Conservation (phyloP, 1,140 invertebrate genomes). For the Drosophila parvula region DNA sequence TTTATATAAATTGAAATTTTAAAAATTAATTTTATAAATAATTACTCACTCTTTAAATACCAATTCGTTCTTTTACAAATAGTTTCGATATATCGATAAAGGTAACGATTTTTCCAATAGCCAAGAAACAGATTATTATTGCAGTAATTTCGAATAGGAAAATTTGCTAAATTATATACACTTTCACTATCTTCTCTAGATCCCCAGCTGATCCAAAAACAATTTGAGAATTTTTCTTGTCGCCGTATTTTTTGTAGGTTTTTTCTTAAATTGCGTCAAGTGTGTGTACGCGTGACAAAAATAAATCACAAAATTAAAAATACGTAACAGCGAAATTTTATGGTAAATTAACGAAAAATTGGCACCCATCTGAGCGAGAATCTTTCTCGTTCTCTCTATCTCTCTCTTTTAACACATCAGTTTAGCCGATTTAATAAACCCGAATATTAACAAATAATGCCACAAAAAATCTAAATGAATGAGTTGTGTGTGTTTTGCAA, state of each 20-base stretch:
- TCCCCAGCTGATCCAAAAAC: slow-evolving; percentile 19
- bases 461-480: slow-evolving; percentile 22
- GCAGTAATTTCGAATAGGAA: background rate
- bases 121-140: background rate
- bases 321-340: slow-evolving; percentile 71
- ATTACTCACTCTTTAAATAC: background rate
- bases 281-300: slow-evolving; percentile 67
- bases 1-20: background rate
- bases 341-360: slow-evolving; percentile 73
- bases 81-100: background rate
- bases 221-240: slow-evolving; percentile 32
- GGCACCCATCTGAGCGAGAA: slow-evolving; percentile 47
- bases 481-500: slow-evolving; percentile 15
- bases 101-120: background rate
- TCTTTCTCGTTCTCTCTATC: slow-evolving; percentile 18
- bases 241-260: slow-evolving; percentile 20
- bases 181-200: no score
- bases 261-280: slow-evolving; percentile 48
- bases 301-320: slow-evolving; percentile 78
- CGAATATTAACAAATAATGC: slow-evolving; percentile 30
- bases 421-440: slow-evolving; percentile 28
- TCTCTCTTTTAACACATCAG: slow-evolving; percentile 5
- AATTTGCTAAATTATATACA: background rate
- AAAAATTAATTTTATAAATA: background rate
- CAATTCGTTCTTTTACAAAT: background rate